Evolutionary conservation across 2,888 invertebrate genomes (phyloP), one percentile per base, ranked within the genome.

Genomic region (Nomada ferruginata): DNA sequence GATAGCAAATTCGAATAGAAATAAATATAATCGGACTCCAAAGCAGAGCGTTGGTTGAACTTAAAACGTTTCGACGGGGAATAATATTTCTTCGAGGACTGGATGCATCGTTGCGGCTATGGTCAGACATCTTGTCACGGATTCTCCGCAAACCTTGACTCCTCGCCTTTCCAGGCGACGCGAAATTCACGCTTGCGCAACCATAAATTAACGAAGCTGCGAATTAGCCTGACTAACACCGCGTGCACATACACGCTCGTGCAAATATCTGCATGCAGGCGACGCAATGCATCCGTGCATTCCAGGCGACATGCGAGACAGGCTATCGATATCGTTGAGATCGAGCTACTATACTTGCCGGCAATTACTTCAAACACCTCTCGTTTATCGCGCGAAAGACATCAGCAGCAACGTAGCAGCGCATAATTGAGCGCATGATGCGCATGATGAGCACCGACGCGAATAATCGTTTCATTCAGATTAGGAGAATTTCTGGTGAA

Each of bases 131-230:
- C 83, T 83, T 82, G 66, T 76, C 76, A 82, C 70, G 66, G 82
- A 83, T 83, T 78, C 78, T n/a, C 55, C 71, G 36, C 75, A 82
- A 83, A 79, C 83, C 83, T 83, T 83, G 82, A 83, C 83, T 83
- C 83, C 65, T 82, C 79, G 82, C 68, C 83, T 78, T 75, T 78
- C 60, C 66, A 61, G 74, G 70, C 77, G 82, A 83, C 82, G 83
- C 69, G 75, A 82, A 83, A 83, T 83, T 83, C 83, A 83, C 82
- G 83, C 78, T 83, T 83, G 83, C 83, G 83, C 82, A 82, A 82
- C 78, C 83, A 83, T 83, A 83, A 78, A 83, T 83, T 83, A 83
- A 82, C 83, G 83, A 82, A 82, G 83, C 83, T 83, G 83, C 82
- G 79, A 83, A 83, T 83, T 79, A 83, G 82, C 82, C 82, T 63